phyloP scores from a whole-genome alignment of 2,113 vertebrate species.

The Myotis brandtii region DNA sequence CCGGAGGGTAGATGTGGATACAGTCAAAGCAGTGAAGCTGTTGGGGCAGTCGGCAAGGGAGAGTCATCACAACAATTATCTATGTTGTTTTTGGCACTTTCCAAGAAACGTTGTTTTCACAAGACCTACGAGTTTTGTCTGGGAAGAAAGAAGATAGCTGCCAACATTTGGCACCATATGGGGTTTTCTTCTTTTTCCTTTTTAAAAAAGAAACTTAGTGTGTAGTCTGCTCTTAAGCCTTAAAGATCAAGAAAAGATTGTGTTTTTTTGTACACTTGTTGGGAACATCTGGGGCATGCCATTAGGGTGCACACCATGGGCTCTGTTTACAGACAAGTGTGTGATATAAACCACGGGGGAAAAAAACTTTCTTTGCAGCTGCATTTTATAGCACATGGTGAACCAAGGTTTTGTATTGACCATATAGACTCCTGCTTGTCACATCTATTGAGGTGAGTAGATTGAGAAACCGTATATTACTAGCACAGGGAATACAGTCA shows the following conservation, averaged over 20 bases:
- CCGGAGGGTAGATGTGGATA: neutral
- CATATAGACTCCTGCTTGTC: accelerated
- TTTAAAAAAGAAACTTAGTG: neutral
- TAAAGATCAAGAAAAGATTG: slow-evolving; percentile 31
- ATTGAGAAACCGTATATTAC: neutral
- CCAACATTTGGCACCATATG: slow-evolving; percentile 28
- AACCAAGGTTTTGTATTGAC: neutral
- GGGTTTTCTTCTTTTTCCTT: neutral
- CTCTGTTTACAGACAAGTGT: slow-evolving; percentile 52
- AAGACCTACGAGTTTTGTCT: slow-evolving; percentile 73
- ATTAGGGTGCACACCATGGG: neutral
- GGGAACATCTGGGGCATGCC: slow-evolving; percentile 62
- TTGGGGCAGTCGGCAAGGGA: neutral
- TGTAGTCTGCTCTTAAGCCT: slow-evolving; percentile 25
- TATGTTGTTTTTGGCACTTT: slow-evolving; percentile 72
- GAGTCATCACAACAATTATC: slow-evolving; percentile 27
- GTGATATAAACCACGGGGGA: slow-evolving; percentile 2
- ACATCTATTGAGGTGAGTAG: neutral
- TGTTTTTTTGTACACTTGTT: slow-evolving; percentile 21
- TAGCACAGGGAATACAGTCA: neutral
- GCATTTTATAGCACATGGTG: neutral
- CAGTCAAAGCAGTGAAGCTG: neutral
- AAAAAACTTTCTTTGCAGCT: slow-evolving; percentile 15
- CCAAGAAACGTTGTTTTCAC: slow-evolving; percentile 61
- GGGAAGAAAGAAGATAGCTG: slow-evolving; percentile 63